A percentile compares a stretch with the other conserved stretches of the same genome.
phyloP scores from a whole-genome alignment of 1,140 invertebrate genomes.

The Zaprionus taronus region DNA sequence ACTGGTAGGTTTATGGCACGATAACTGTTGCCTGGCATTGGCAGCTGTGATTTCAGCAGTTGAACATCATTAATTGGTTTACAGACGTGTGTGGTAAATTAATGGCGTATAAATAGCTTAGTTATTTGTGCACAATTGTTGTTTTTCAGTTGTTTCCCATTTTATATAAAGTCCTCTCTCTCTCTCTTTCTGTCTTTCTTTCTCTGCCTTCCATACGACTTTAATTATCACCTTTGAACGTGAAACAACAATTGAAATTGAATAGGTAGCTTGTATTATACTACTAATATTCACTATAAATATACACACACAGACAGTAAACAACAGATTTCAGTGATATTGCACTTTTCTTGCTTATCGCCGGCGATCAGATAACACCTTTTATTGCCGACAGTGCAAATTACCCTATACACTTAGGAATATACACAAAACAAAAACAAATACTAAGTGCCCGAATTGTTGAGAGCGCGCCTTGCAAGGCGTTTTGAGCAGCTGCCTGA shows the following conservation, averaged over 20 bases:
- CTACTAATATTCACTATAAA: no score
- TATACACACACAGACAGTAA: background rate
- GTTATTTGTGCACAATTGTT: background rate
- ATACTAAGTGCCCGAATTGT: background rate
- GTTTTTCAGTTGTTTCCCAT: background rate
- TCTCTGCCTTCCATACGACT: slow-evolving; percentile 1
- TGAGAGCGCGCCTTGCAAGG: background rate
- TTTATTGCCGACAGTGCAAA: background rate
- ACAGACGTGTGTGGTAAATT: background rate
- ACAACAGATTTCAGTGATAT: slow-evolving; percentile 7
- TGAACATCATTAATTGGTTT: background rate
- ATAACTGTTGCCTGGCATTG: slow-evolving; percentile 19
- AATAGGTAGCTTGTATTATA: no score
- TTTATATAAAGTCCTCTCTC: background rate
- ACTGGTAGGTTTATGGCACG: slow-evolving; percentile 23
- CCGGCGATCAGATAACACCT: slow-evolving; percentile 5
- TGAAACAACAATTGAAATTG: background rate
- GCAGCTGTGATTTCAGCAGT: slow-evolving; percentile 15
- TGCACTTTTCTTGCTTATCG: slow-evolving; percentile 10
- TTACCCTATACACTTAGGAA: background rate
- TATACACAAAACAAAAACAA: background rate
- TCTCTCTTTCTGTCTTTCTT: background rate
- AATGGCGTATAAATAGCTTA: background rate
- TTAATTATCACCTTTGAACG: slow-evolving; percentile 2
- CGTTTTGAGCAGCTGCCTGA: background rate